These are phyloP conservation scores for Drosophila tanythrix DNA, from an alignment of 2,888 invertebrate species.

Conservation along the genomic window DNA sequence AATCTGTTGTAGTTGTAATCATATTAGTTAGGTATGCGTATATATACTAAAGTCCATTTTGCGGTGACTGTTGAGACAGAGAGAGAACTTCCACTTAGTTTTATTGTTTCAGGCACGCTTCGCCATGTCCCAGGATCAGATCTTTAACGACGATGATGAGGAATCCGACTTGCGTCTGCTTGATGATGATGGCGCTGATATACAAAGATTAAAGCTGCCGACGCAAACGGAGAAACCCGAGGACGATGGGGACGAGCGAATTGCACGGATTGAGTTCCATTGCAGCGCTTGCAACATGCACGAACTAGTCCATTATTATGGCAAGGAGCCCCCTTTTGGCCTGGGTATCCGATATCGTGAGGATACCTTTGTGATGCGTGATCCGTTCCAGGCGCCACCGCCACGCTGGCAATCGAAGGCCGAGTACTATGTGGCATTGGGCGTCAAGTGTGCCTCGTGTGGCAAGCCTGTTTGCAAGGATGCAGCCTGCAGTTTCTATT, in stretches of 20 bases:
- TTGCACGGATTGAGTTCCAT: slow-evolving; percentile 83
- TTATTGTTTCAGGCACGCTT: slow-evolving; percentile 39
- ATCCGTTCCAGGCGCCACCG: slow-evolving; percentile 91
- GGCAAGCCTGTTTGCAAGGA: slow-evolving; percentile 89
- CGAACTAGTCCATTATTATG: slow-evolving; percentile 91
- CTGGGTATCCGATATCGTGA: slow-evolving; percentile 88
- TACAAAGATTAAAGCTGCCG: slow-evolving; percentile 68
- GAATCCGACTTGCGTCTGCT: slow-evolving; percentile 35
- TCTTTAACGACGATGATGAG: slow-evolving; percentile 38
- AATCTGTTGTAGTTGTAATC: slow-evolving; percentile 1
- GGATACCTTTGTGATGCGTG: slow-evolving; percentile 92
- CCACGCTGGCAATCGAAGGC: slow-evolving; percentile 86
- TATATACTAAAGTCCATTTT: slow-evolving; percentile 3
- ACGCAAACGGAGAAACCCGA: slow-evolving; percentile 1
- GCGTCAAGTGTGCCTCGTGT: slow-evolving; percentile 91
- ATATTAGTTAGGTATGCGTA: not conserved
- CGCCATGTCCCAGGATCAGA: slow-evolving; percentile 26
- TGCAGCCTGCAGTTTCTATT: slow-evolving; percentile 92
- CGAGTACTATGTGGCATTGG: slow-evolving; percentile 90
- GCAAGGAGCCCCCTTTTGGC: slow-evolving; percentile 90
- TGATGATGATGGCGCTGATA: slow-evolving; percentile 73
- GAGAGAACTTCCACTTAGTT: slow-evolving; percentile 2
- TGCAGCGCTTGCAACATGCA: slow-evolving; percentile 89
- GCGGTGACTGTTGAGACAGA: not conserved
- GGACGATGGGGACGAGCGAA: slow-evolving; percentile 73